Percentiles rank a stretch among this genome's conserved stretches.
Evolutionary conservation across 2,113 vertebrate genomes (phyloP).

Genomic region (Stegostoma tigrinum): DNA sequence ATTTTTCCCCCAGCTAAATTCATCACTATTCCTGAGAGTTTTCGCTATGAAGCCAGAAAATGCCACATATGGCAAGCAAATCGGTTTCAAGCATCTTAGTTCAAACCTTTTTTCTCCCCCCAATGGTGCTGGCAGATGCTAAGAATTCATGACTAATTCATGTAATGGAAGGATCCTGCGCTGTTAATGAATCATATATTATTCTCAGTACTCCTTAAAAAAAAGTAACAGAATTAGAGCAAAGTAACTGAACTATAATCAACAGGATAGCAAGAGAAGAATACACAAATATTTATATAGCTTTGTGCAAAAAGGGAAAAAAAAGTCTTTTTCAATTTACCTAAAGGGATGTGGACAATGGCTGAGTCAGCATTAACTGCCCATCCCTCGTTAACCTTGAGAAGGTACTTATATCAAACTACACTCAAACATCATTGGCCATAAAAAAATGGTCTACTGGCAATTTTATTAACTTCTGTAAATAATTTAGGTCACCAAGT

Average conservation of each 20-base stretch:
- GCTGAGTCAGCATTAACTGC: too few relatives aligned
- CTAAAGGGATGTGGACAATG: too few relatives aligned
- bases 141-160: background rate
- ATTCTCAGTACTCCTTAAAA: background rate
- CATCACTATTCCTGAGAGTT: slow-evolving; percentile 33
- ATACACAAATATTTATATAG: background rate
- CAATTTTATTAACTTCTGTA: background rate
- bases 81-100: slow-evolving; percentile 20
- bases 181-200: background rate
- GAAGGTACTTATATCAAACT: background rate
- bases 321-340: background rate
- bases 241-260: background rate
- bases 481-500: background rate
- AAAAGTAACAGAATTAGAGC: background rate
- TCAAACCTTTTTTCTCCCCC: background rate
- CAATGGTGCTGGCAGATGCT: background rate
- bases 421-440: background rate
- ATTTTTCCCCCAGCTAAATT: slow-evolving; percentile 36
- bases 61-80: slow-evolving; percentile 38
- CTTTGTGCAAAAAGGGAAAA: background rate
- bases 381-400: too few relatives aligned
- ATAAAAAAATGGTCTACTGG: background rate
- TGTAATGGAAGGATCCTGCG: background rate
- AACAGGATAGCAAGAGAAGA: background rate
- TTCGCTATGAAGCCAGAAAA: slow-evolving; percentile 39